Percentiles rank a stretch among this genome's conserved stretches.
These are phyloP conservation scores for Drosophila chauvacae DNA, from an alignment of 1,140 invertebrate genomes.

Conservation along the genomic window DNA sequence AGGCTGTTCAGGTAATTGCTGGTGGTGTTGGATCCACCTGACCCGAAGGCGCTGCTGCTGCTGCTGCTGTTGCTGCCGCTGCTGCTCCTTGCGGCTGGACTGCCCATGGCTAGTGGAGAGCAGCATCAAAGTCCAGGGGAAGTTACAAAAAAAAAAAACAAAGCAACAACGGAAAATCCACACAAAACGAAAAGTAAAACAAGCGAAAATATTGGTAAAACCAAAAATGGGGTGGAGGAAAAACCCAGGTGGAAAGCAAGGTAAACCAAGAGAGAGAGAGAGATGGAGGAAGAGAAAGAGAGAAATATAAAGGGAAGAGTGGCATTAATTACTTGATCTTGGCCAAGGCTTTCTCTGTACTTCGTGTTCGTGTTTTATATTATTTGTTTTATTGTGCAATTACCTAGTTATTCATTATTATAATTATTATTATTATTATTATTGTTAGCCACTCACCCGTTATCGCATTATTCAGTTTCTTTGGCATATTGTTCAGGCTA, in stretches of 20 bases:
- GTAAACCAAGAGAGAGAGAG: slow-evolving; percentile 4
- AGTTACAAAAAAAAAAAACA: slow-evolving; percentile 1
- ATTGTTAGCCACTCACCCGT: slow-evolving; percentile 51
- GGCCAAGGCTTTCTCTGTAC: not conserved
- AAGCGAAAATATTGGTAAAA: slow-evolving; percentile 1
- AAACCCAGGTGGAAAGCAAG: slow-evolving; percentile 12
- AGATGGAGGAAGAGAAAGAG: slow-evolving; percentile 17
- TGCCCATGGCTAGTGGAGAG: slow-evolving; percentile 41
- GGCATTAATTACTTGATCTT: slow-evolving; percentile 47
- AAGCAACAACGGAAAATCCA: slow-evolving; percentile 13
- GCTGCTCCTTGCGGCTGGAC: slow-evolving; percentile 44
- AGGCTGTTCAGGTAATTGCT: slow-evolving; percentile 72
- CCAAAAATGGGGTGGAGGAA: not conserved
- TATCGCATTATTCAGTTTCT: slow-evolving; percentile 63
- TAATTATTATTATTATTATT: not conserved
- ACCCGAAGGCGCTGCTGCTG: slow-evolving; percentile 15
- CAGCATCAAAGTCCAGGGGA: not conserved
- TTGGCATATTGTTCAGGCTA: slow-evolving; percentile 69
- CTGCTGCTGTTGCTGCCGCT: slow-evolving; percentile 32
- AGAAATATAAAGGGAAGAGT: slow-evolving; percentile 39
- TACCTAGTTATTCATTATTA: not conserved
- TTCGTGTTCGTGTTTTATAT: slow-evolving; percentile 11
- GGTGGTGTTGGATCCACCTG: slow-evolving; percentile 43
- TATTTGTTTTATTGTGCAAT: not conserved
- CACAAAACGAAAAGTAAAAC: slow-evolving; percentile 5